phyloP scores from a whole-genome alignment of 2,113 vertebrate species.

The Protobothrops flavoviridis region DNA sequence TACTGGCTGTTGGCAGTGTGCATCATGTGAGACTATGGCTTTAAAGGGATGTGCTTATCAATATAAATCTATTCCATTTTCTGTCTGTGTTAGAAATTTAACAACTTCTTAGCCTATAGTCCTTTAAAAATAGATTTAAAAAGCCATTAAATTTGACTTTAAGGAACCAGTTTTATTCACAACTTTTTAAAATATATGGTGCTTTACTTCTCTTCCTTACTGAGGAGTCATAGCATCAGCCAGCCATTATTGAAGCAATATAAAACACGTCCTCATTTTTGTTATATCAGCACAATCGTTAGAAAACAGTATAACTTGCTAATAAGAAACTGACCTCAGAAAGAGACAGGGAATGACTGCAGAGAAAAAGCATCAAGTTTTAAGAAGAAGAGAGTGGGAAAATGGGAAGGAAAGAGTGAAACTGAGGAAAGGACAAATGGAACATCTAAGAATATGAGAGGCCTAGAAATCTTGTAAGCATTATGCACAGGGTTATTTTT shows the following conservation, averaged over 20 bases:
- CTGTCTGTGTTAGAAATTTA: not conserved
- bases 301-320: not conserved
- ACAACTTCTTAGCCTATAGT: not conserved
- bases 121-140: not conserved
- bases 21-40: not conserved
- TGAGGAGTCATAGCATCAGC: not conserved
- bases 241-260: not conserved
- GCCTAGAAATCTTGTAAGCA: not conserved
- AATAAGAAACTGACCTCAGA: not conserved
- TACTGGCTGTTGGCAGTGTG: not conserved
- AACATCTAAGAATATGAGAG: not conserved
- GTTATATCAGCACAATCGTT: not conserved
- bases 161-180: not conserved
- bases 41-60: not conserved
- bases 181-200: not conserved
- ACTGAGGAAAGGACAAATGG: not conserved
- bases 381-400: not conserved
- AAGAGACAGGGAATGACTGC: not conserved
- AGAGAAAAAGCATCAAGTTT: not conserved
- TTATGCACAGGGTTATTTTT: not conserved
- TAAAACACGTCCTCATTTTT: not conserved
- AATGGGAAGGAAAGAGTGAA: not conserved
- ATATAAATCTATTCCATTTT: not conserved
- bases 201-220: not conserved
- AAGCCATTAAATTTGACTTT: not conserved